phyloP scores from a whole-genome alignment of 2,797 vertebrate genomes.

The Eospalax fontanierii region DNA sequence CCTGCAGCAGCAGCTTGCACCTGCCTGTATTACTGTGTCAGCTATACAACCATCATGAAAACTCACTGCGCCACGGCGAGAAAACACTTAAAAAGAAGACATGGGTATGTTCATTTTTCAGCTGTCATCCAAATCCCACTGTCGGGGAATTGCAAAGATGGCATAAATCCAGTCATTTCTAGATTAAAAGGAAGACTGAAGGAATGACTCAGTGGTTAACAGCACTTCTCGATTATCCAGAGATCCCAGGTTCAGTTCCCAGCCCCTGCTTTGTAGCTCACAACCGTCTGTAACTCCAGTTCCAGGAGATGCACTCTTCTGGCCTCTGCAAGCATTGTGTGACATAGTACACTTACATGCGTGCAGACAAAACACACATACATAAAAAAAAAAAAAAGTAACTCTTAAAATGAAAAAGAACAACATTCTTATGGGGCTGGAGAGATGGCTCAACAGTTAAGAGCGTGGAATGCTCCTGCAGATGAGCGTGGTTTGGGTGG shows the following conservation, averaged over 20 bases:
- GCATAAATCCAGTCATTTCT: slow-evolving; percentile 54
- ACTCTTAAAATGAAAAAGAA: too few species aligned
- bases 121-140: background rate
- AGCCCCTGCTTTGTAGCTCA: background rate
- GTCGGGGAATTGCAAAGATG: slow-evolving; percentile 3
- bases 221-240: background rate
- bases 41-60: background rate
- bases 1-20: rapidly evolving
- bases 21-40: background rate
- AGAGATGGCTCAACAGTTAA: too few species aligned
- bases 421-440: too few species aligned
- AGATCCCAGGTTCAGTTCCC: background rate
- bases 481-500: too few species aligned
- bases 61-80: background rate
- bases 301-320: background rate
- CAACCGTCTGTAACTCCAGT: too few species aligned
- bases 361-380: too few species aligned
- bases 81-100: background rate
- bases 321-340: too few species aligned
- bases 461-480: too few species aligned
- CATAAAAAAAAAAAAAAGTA: too few species aligned
- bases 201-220: background rate
- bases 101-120: background rate
- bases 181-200: slow-evolving; percentile 22
- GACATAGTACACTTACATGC: too few species aligned